Percentiles rank a stretch among this genome's conserved stretches.
These are phyloP conservation scores for Rhynchophorus ferrugineus DNA, from an alignment of 1,140 invertebrate species.

Conservation along the genomic window DNA sequence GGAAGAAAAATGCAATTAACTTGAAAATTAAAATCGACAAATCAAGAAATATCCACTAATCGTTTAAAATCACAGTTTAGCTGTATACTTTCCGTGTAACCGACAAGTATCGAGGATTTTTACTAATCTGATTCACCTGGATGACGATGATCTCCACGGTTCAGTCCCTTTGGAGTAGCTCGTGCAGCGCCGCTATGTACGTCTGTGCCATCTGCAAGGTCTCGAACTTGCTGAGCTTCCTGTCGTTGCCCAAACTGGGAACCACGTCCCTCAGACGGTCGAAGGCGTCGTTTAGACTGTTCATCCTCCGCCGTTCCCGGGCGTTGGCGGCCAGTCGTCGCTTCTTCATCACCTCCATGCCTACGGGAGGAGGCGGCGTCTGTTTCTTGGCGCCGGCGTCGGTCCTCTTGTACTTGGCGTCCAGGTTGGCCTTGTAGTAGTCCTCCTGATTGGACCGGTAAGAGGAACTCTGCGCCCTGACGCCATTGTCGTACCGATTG, in stretches of 20 bases:
- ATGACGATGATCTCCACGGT: background rate
- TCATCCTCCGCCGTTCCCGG: slow-evolving; percentile 65
- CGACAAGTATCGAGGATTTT: too few species aligned
- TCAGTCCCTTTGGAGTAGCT: slow-evolving; percentile 44
- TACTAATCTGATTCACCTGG: too few species aligned
- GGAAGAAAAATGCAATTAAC: too few species aligned
- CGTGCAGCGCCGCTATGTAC: slow-evolving; percentile 64
- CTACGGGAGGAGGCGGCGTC: slow-evolving; percentile 26
- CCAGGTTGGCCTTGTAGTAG: slow-evolving; percentile 28
- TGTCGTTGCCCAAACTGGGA: slow-evolving; percentile 62
- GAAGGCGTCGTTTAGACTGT: slow-evolving; percentile 70
- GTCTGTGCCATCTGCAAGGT: slow-evolving; percentile 77
- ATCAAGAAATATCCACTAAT: too few species aligned
- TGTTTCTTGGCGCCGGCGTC: slow-evolving; percentile 18
- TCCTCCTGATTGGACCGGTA: slow-evolving; percentile 24
- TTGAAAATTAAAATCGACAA: too few species aligned
- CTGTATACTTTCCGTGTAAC: too few species aligned
- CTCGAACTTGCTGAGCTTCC: slow-evolving; percentile 74
- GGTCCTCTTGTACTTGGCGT: slow-evolving; percentile 22
- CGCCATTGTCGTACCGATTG: slow-evolving; percentile 3
- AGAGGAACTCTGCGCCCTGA: slow-evolving; percentile 1
- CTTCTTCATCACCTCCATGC: slow-evolving; percentile 45
- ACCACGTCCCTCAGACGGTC: slow-evolving; percentile 67
- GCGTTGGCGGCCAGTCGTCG: slow-evolving; percentile 65
- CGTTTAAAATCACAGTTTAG: too few species aligned